Percentiles rank a stretch among this genome's conserved stretches.
These are phyloP conservation scores for Calycopis cecrops DNA, from an alignment of 1,140 invertebrate species.

Conservation along the genomic window DNA sequence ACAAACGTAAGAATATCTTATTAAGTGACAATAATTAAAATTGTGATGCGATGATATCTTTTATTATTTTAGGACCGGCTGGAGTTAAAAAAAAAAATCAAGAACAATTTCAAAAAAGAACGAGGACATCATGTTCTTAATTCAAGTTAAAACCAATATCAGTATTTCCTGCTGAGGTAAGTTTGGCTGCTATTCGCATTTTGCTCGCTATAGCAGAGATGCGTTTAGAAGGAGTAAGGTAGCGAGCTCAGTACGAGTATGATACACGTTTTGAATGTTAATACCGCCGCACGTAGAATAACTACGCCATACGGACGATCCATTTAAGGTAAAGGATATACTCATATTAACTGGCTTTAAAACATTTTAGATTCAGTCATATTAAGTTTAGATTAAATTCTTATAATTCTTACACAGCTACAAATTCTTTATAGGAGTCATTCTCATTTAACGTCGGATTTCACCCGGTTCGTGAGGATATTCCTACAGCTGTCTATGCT, in stretches of 20 bases:
- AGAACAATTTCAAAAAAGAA: background rate
- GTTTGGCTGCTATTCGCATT: background rate
- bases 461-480: no score
- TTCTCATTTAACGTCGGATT: no score
- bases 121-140: no score
- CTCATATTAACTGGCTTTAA: constrained; percentile 4
- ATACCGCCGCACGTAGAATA: constrained; percentile 21
- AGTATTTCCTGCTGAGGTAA: background rate
- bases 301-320: constrained; percentile 14
- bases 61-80: no score
- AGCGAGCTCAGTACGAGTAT: constrained; percentile 18
- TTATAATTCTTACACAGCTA: no score
- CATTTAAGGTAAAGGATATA: constrained; percentile 9
- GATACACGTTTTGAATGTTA: constrained; percentile 26
- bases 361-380: no score
- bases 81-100: background rate
- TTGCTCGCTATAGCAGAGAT: background rate
- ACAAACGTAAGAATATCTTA: no score
- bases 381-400: no score
- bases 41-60: no score
- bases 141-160: background rate
- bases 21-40: no score
- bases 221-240: constrained; percentile 9
- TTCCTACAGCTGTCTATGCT: no score
- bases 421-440: no score